Base-by-base conservation (phyloP, 2,113 vertebrate genomes). In the Crotalus horridus region DNA sequence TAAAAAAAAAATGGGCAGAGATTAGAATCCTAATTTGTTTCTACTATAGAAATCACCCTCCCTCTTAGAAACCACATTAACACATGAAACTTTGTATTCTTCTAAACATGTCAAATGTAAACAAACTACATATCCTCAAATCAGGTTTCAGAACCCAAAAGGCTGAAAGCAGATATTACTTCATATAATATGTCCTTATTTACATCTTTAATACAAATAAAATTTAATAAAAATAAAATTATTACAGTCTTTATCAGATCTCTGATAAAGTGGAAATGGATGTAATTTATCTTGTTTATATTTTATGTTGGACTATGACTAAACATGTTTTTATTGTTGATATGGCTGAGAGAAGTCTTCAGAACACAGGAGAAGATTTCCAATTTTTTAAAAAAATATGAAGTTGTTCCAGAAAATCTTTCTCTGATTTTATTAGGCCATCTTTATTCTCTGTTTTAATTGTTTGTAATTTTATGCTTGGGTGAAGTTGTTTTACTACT, bases 141-240 rank as follows among this genome's bases (percentile, higher is more conserved):
- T 39, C 69, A 39, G 85, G 26, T 85, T 11, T 51, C 0, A 0
- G 58, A 61, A 53, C 20, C 10, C 17, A n/a, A 6, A 53, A n/a
- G 0, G 0, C 29, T 23, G 1, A 85, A 51, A n/a, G 1, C 59
- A 1, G 0, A 1, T 21, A 17, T 56, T 51, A 15, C 48, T 85
- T 15, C 39, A 55, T 0, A 12, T 5, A 23, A 26, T 85, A 7
- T 89, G 26, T 4, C 51, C 91, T 92, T 89, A 26, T 54, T 4
- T 46, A 24, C 13, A 56, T 43, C 55, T 86, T 88, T 81, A 20
- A 55, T 51, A 51, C 11, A 64, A 46, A 33, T 55, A 90, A 89
- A 0, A 5, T 20, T 85, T 81, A 23, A 55, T 46, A 51, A 6
- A 58, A 43, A 39, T 61, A 91, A 88, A 89, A 59, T 5, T 87